phyloP scores from a whole-genome alignment of 2,888 invertebrate genomes.

The Barypeithes pellucidus region DNA sequence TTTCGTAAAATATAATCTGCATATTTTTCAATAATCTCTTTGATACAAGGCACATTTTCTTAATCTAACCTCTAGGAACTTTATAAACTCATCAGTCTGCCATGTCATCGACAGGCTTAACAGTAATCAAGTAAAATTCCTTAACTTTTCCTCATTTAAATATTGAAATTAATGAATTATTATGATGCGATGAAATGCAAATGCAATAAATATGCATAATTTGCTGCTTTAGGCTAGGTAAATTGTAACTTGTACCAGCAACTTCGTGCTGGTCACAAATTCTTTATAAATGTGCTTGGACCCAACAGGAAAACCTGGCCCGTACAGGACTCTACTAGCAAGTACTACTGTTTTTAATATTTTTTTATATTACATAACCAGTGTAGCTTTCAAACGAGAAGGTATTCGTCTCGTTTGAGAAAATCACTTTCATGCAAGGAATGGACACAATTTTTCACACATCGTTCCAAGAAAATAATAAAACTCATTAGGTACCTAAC shows the following conservation, averaged over 20 bases:
- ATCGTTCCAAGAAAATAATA: too few relatives aligned
- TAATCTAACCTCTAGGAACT: constrained; percentile 38
- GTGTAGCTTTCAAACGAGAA: too few relatives aligned
- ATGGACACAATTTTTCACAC: too few relatives aligned
- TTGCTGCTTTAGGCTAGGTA: background rate
- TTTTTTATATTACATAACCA: too few relatives aligned
- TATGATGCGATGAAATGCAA: constrained; percentile 10
- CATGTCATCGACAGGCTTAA: constrained; percentile 39
- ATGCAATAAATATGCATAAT: constrained; percentile 1
- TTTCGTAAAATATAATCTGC: constrained; percentile 38
- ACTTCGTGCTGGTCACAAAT: background rate
- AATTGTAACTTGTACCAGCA: background rate
- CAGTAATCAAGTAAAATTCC: constrained; percentile 24
- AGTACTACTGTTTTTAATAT: too few relatives aligned
- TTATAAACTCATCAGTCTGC: constrained; percentile 34
- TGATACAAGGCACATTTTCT: constrained; percentile 38
- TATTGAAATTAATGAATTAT: constrained; percentile 20
- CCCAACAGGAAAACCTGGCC: too few relatives aligned
- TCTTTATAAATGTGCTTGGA: too few relatives aligned
- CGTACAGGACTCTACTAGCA: too few relatives aligned
- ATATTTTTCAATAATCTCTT: constrained; percentile 47
- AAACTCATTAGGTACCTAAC: too few relatives aligned
- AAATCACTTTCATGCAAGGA: too few relatives aligned
- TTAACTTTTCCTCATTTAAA: constrained; percentile 34
- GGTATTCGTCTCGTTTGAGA: too few relatives aligned